Conservation (phyloP, 2,113 vertebrate genomes). For the Opisthocomus hoazin region DNA sequence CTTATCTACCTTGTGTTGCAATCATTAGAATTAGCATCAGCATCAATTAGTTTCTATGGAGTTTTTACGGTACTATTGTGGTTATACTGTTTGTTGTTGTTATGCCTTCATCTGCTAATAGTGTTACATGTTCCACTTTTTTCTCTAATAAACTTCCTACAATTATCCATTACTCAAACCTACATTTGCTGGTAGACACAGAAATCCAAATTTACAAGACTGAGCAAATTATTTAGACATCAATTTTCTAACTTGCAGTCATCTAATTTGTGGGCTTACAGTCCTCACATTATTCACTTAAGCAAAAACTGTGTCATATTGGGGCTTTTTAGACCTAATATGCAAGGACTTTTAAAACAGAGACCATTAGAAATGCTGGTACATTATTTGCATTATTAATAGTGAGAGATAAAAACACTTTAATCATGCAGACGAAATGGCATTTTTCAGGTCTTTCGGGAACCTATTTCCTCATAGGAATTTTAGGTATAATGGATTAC, state of each 20-base stretch:
- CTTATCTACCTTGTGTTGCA: background rate
- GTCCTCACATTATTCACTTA: conserved; percentile 10
- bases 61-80: background rate
- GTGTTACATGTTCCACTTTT: background rate
- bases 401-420: conserved; percentile 16
- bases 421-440: conserved; percentile 31
- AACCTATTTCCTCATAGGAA: background rate
- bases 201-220: conserved; percentile 27
- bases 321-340: conserved; percentile 27
- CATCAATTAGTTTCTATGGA: conserved; percentile 27
- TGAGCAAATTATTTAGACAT: background rate
- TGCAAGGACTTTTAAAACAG: background rate
- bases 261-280: background rate
- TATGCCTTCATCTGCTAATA: conserved; percentile 26
- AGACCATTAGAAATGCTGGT: background rate
- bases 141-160: conserved; percentile 15
- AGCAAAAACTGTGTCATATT: background rate
- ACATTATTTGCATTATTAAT: conserved; percentile 57
- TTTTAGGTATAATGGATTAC: conserved; percentile 13
- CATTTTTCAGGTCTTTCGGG: background rate
- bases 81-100: background rate
- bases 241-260: background rate
- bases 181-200: conserved; percentile 15
- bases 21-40: conserved; percentile 9
- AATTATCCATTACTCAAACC: conserved; percentile 41